Base-by-base conservation (phyloP, 2,797 vertebrate species). In the Selene dorsalis region DNA sequence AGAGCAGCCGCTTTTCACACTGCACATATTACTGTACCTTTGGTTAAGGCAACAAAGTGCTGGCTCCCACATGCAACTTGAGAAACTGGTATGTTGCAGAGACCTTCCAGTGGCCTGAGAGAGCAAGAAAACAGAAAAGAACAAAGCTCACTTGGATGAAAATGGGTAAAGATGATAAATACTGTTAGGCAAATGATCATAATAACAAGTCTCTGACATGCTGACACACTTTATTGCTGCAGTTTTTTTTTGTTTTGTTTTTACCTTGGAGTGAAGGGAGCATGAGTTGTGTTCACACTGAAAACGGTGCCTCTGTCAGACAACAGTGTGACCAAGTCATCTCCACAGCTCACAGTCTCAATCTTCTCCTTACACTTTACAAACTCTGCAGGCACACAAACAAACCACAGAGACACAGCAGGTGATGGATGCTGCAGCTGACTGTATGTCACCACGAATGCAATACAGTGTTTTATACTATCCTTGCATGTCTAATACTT, bases 21-120 rank as follows among this genome's bases (percentile, higher is more conserved):
- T 45, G 13, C 8, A 45, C 8, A 50, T 14, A 39, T 67, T 13
- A 14, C 56, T 64, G 73, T 95, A 98, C 97, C 97, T 95, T 95
- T 94, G 73, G 95, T 95, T 83, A 98, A 92, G 76, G 94, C 95
- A 60, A 97, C 83, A 76, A 96, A 96, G 82, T 97, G 97, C 84
- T 94, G 93, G 62, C 94, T 95, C 79, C 97, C 97, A 92, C 97
- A 97, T 64, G 96, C 95, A 74, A 97, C 95, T 86, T 97, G 96
- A 64, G 93, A 87, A 63, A 98, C 95, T 0, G 82, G 91, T 65
- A 93, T 93, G 71, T 95, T 92, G 56, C 88, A 87, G 80, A 96
- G 82, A 58, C 91, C 85, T 92, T 88, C 79, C 93, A 94, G 16
- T 1, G 70, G 32, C 12, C 93, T 93, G 80, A 62, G 32, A 75